These are phyloP conservation scores for Characodon lateralis DNA, from an alignment of 2,797 vertebrate genomes.

Conservation along the genomic window DNA sequence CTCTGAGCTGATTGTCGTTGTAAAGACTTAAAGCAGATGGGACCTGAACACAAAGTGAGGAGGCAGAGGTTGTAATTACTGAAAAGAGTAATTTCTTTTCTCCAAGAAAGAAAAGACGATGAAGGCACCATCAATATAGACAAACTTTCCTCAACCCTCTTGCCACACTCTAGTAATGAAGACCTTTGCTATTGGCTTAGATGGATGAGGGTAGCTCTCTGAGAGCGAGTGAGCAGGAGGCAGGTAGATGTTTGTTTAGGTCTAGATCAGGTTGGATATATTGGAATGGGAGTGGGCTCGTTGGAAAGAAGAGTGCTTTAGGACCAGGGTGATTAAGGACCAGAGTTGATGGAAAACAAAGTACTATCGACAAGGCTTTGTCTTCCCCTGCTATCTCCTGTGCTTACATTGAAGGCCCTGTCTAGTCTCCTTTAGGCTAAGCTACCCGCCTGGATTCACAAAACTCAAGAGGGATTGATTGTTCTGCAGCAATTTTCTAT, in stretches of 20 bases:
- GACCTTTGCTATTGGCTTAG: constrained; percentile 79
- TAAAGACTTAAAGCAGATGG: constrained; percentile 65
- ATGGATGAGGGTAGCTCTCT: constrained; percentile 73
- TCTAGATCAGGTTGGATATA: constrained; percentile 68
- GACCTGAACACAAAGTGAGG: constrained; percentile 62
- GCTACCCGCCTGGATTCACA: constrained; percentile 75
- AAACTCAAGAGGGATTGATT: constrained; percentile 81
- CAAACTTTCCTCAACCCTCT: constrained; percentile 72
- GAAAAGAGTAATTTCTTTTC: constrained; percentile 55
- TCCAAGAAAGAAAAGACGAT: constrained; percentile 71
- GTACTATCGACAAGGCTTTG: constrained; percentile 81
- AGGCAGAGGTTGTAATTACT: constrained; percentile 75
- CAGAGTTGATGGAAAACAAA: constrained; percentile 81
- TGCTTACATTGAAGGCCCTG: constrained; percentile 72
- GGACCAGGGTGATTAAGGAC: constrained; percentile 81
- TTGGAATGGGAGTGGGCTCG: constrained; percentile 71
- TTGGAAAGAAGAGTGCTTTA: constrained; percentile 72
- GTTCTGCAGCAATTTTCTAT: constrained; percentile 77
- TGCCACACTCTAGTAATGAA: constrained; percentile 77
- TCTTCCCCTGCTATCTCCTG: constrained; percentile 68
- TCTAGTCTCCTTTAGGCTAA: constrained; percentile 70
- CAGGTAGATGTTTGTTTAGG: constrained; percentile 80
- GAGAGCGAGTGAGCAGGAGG: constrained; percentile 59
- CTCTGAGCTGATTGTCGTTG: constrained; percentile 66
- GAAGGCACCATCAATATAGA: constrained; percentile 79